Percentiles rank a stretch among this genome's conserved stretches.
phyloP scores from a whole-genome alignment of 2,797 vertebrate genomes.

The Chelonia mydas region DNA sequence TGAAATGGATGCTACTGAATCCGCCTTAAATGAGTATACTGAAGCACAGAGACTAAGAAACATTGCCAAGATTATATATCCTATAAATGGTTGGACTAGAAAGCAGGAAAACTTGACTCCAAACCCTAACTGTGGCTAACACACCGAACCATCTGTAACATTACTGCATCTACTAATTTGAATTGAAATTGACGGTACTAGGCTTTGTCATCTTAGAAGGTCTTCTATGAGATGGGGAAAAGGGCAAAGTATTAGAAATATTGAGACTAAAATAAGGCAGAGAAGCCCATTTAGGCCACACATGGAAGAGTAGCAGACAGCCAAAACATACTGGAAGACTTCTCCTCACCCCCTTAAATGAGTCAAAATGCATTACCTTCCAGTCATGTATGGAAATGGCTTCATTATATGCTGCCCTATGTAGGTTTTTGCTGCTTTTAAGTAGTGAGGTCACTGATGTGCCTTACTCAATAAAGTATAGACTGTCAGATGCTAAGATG shows the following conservation, averaged over 20 bases:
- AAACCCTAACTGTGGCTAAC: not conserved
- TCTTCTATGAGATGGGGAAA: not conserved
- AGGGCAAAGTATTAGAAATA: not conserved
- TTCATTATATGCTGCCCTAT: not conserved
- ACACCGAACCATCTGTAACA: not conserved
- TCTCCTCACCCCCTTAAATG: not conserved
- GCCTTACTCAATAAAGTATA: not conserved
- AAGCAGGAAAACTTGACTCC: not conserved
- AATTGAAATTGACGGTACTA: not conserved
- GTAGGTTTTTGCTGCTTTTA: conserved; percentile 14
- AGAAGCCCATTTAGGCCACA: not conserved
- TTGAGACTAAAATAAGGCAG: not conserved
- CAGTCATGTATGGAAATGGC: not conserved
- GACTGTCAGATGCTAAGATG: not conserved
- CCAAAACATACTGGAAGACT: not conserved
- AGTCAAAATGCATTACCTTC: not conserved
- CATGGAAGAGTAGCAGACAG: not conserved
- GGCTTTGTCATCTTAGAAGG: not conserved
- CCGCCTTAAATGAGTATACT: too few relatives aligned
- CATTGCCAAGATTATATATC: too few relatives aligned
- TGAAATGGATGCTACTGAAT: too few relatives aligned
- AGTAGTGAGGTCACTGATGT: not conserved
- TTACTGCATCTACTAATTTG: not conserved
- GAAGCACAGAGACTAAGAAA: too few relatives aligned
- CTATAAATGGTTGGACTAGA: not conserved